These are phyloP conservation scores for Sula dactylatra DNA, from an alignment of 2,113 vertebrate genomes.

Conservation along the genomic window DNA sequence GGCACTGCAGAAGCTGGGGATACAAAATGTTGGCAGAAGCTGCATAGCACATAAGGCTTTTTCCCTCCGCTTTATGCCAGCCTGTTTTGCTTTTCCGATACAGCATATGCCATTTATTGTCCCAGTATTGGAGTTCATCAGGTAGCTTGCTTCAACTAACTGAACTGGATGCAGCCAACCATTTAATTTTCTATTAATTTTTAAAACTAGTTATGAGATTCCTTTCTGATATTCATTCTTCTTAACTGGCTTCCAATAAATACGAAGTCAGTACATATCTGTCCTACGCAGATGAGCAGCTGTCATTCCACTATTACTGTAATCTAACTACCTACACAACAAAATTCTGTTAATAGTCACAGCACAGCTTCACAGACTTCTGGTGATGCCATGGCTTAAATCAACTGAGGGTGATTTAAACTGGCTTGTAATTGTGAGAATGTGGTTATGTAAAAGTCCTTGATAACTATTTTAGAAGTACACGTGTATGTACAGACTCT, in stretches of 20 bases:
- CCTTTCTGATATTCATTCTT: not conserved
- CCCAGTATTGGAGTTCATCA: not conserved
- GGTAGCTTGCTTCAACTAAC: not conserved
- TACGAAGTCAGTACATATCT: not conserved
- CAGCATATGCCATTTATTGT: not conserved
- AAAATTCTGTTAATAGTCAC: not conserved
- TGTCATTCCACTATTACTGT: not conserved
- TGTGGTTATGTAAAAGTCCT: not conserved
- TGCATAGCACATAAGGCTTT: fast-evolving
- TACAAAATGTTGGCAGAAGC: not conserved
- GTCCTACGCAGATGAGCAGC: not conserved
- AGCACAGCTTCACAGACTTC: not conserved
- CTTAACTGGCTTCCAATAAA: not conserved
- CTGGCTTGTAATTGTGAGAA: not conserved
- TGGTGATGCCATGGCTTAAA: not conserved
- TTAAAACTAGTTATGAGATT: not conserved
- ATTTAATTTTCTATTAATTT: not conserved
- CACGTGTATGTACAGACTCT: not conserved
- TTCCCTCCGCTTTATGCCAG: not conserved
- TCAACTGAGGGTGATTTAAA: not conserved
- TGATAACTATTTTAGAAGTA: not conserved
- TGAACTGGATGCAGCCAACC: not conserved
- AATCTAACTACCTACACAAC: not conserved
- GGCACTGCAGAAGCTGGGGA: not conserved
- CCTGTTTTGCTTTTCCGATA: not conserved